phyloP scores from a whole-genome alignment of 2,797 vertebrate species.

The Rhadinocentrus ornatus region DNA sequence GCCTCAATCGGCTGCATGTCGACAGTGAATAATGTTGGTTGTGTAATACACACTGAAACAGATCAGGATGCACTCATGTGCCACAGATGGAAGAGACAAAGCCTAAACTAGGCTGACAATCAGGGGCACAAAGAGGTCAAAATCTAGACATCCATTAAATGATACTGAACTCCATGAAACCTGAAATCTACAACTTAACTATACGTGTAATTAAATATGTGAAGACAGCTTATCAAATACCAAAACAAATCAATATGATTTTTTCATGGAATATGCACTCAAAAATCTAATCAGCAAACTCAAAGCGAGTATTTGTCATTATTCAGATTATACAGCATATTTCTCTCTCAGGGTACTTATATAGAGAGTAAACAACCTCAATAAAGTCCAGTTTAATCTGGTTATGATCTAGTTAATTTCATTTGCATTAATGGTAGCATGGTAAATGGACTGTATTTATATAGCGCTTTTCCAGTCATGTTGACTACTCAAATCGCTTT shows the following conservation, averaged over 20 bases:
- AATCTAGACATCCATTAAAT: neutral
- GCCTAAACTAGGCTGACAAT: neutral
- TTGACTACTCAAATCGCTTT: no score
- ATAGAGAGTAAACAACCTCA: neutral
- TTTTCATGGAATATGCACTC: neutral
- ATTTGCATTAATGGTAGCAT: neutral
- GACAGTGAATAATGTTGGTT: slow-evolving; percentile 16
- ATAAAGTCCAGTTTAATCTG: neutral
- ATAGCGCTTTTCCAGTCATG: no score
- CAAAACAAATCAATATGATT: neutral
- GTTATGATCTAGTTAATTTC: neutral
- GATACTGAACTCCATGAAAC: neutral
- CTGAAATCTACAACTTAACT: neutral
- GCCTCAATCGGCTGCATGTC: slow-evolving; percentile 12
- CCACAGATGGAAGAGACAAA: neutral
- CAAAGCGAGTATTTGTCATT: neutral
- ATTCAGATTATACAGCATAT: neutral
- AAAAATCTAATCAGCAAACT: neutral
- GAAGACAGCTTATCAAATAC: neutral
- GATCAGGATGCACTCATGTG: neutral
- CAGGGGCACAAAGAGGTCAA: neutral
- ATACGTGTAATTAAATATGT: neutral
- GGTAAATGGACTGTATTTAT: no score
- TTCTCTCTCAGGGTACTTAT: neutral
- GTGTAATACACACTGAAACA: slow-evolving; percentile 18